Evolutionary conservation across 2,113 vertebrate genomes (phyloP).

Genomic region (Perognathus longimembris): DNA sequence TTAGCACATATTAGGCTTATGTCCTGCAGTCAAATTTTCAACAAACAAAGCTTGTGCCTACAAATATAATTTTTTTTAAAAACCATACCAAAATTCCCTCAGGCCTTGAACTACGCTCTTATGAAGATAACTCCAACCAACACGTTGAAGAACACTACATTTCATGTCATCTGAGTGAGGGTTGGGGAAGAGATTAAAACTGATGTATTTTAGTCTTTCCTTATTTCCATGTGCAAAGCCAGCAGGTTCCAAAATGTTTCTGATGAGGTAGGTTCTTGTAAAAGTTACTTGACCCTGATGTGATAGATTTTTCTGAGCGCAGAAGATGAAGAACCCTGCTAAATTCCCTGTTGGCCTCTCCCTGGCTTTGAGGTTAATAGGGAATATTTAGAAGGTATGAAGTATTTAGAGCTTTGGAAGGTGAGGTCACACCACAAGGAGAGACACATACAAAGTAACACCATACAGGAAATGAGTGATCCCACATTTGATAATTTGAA

Average conservation of each 20-base stretch:
- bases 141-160: not conserved
- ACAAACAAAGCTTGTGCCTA: not conserved
- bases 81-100: not conserved
- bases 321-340: slow-evolving; percentile 32
- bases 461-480: not conserved
- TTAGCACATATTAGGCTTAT: slow-evolving; percentile 20
- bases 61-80: not conserved
- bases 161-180: not conserved
- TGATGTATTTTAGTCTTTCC: not conserved
- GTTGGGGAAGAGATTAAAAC: not conserved
- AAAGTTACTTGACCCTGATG: slow-evolving; percentile 52
- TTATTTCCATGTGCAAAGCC: slow-evolving; percentile 27
- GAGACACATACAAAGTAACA: not conserved
- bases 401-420: slow-evolving; percentile 10
- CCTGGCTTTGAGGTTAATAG: slow-evolving; percentile 56
- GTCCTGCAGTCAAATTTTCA: not conserved
- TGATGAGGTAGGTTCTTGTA: slow-evolving; percentile 49
- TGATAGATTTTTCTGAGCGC: slow-evolving; percentile 56
- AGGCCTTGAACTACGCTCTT: not conserved
- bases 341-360: not conserved
- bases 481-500: not conserved
- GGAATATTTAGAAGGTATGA: slow-evolving; percentile 38
- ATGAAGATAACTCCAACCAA: not conserved
- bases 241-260: slow-evolving; percentile 58
- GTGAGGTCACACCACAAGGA: not conserved